Base-by-base conservation (phyloP, 2,797 vertebrate species). In the Aphelocoma californica region DNA sequence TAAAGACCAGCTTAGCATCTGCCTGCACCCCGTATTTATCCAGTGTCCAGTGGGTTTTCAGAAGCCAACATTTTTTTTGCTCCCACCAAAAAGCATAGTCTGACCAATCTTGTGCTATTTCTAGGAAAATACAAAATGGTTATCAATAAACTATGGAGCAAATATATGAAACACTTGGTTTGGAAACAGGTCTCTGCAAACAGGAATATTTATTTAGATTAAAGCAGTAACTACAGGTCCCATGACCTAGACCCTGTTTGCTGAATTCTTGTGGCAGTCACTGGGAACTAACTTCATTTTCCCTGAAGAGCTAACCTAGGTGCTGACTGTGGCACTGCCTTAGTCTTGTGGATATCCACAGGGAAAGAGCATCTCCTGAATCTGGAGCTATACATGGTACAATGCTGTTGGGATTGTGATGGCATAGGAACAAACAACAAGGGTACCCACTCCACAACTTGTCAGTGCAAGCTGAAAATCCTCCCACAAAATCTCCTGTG, bases 51-150 rank as follows among this genome's bases (percentile, higher is more conserved):
- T 99, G 99, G 6, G 99, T 99, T 97, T 98, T 99, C 73, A 99
- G 98, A 92, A 99, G 98, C 99, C 99, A 99, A 86, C 98, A 98
- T 32, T 98, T 98, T 83, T 98, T 99, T 82, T 99, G 98, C 65
- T 99, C 98, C 99, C 99, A 99, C 99, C 99, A 99, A 87, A 99
- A 97, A 40, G 98, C 99, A 83, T 99, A 99, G 95, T 99, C 99
- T 31, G 99, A 99, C 99, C 99, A 99, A 78, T 99, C 99, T 86
- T 98, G 98, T 61, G 98, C 58, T 81, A 98, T 96, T 88, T 98
- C 99, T 99, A 97, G 57, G 83, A 64, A 92, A 89, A 95, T 48
- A 83, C 38, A 62, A 36, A 66, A 38, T 34, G 17, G 14, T 65
- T 73, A 66, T 75, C 61, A 69, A 42, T 24, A 53, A 84, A 38